Evolutionary conservation across 2,888 invertebrate species (phyloP).

Genomic region (Odontocolon sp.): DNA sequence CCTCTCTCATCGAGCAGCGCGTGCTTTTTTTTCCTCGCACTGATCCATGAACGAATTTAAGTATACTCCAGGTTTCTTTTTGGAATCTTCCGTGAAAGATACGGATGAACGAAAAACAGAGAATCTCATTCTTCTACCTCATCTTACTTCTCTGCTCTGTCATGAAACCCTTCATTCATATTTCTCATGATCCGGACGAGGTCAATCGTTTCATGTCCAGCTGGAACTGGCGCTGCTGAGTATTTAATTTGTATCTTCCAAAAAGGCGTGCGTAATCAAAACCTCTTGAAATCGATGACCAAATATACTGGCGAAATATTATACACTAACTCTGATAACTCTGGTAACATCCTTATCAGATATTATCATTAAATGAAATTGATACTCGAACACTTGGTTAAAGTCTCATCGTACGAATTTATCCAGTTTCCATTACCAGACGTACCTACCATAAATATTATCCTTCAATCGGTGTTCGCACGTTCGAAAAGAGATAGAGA

Average conservation of each 20-base stretch:
- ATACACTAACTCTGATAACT: neutral
- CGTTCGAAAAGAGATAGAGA: conserved; percentile 13
- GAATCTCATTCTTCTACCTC: conserved; percentile 42
- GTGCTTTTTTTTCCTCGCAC: conserved; percentile 48
- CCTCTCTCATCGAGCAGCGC: conserved; percentile 55
- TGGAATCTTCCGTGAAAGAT: conserved; percentile 25
- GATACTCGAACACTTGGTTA: no score
- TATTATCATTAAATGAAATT: conserved; percentile 47
- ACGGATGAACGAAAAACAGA: conserved; percentile 28
- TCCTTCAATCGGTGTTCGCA: conserved; percentile 52
- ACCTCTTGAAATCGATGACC: conserved; percentile 32
- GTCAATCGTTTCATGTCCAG: conserved; percentile 6
- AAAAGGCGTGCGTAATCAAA: conserved; percentile 10
- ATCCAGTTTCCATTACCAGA: conserved; percentile 23
- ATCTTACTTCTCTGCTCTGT: neutral
- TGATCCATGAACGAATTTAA: conserved; percentile 75
- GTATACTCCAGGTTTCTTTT: conserved; percentile 40
- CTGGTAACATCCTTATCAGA: conserved; percentile 3
- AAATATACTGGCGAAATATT: no score
- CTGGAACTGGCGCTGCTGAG: neutral
- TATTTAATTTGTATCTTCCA: conserved; percentile 14
- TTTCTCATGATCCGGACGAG: conserved; percentile 41
- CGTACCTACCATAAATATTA: conserved; percentile 23
- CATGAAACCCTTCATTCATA: conserved; percentile 36
- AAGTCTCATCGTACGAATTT: conserved; percentile 37